Evolutionary conservation across 2,797 vertebrate genomes (phyloP).

Genomic region (Siniperca obscura): DNA sequence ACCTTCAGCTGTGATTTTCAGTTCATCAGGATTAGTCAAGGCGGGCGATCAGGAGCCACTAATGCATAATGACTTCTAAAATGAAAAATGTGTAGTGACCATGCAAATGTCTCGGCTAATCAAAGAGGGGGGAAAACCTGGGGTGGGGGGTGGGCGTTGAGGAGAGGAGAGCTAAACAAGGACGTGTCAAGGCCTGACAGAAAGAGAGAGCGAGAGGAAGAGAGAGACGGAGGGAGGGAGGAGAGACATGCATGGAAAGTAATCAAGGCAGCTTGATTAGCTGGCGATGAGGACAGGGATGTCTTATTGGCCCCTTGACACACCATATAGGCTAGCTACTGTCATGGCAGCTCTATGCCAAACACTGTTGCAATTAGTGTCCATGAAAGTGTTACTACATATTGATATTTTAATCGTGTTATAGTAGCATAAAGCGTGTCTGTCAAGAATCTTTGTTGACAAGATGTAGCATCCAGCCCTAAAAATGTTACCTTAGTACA

Average conservation of each 20-base stretch:
- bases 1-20: constrained; percentile 99
- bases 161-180: constrained; percentile 98
- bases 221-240: constrained; percentile 86
- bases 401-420: constrained; percentile 70
- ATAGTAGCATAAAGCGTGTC: constrained; percentile 12
- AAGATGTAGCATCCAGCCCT: neutral
- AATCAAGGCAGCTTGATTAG: constrained; percentile 99
- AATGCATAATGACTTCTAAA: constrained; percentile 99
- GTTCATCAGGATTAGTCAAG: constrained; percentile 99
- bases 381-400: constrained; percentile 59
- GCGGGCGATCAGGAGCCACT: constrained; percentile 99
- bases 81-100: constrained; percentile 99
- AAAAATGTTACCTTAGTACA: neutral
- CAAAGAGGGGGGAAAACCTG: constrained; percentile 97
- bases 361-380: constrained; percentile 75
- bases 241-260: constrained; percentile 96
- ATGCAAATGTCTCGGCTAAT: constrained; percentile 99
- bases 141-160: constrained; percentile 74
- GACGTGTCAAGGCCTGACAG: constrained; percentile 98
- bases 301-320: constrained; percentile 91
- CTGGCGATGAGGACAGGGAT: constrained; percentile 91
- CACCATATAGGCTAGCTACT: constrained; percentile 75
- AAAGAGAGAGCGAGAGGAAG: constrained; percentile 78
- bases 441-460: constrained; percentile 38
- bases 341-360: constrained; percentile 71